Evolutionary conservation across 2,888 invertebrate species (phyloP).

Genomic region (Epicampocera succincta): DNA sequence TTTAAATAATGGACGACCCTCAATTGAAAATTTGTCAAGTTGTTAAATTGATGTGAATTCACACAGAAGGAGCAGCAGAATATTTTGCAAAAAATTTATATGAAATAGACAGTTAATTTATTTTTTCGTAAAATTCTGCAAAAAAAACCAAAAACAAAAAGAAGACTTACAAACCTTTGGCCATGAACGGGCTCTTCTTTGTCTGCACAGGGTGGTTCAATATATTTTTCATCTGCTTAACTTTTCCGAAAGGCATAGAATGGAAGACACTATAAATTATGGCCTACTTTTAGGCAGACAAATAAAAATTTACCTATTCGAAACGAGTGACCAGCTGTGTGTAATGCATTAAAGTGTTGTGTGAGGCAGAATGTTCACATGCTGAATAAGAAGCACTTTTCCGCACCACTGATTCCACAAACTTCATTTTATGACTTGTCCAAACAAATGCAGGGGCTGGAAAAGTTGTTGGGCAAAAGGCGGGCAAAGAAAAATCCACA

Average conservation of each 20-base stretch:
- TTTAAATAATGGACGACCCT: slow-evolving; percentile 11
- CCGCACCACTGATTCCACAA: slow-evolving; percentile 51
- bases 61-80: slow-evolving; percentile 33
- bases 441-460: not conserved
- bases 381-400: slow-evolving; percentile 31
- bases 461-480: slow-evolving; percentile 1
- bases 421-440: slow-evolving; percentile 37
- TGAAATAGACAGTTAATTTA: slow-evolving; percentile 21
- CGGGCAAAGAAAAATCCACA: not conserved
- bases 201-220: slow-evolving; percentile 46
- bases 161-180: not conserved
- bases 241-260: slow-evolving; percentile 6
- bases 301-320: slow-evolving; percentile 51
- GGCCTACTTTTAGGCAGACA: slow-evolving; percentile 59
- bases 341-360: slow-evolving; percentile 10
- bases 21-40: slow-evolving; percentile 64
- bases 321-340: slow-evolving; percentile 64
- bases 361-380: not conserved
- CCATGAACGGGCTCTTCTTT: not conserved
- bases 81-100: slow-evolving; percentile 5
- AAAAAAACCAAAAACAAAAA: not conserved
- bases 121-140: not conserved
- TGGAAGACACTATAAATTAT: slow-evolving; percentile 60
- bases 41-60: slow-evolving; percentile 53
- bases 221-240: slow-evolving; percentile 29